Evolutionary conservation across 2,113 vertebrate genomes (phyloP).

Genomic region (Atrichornis clamosus): DNA sequence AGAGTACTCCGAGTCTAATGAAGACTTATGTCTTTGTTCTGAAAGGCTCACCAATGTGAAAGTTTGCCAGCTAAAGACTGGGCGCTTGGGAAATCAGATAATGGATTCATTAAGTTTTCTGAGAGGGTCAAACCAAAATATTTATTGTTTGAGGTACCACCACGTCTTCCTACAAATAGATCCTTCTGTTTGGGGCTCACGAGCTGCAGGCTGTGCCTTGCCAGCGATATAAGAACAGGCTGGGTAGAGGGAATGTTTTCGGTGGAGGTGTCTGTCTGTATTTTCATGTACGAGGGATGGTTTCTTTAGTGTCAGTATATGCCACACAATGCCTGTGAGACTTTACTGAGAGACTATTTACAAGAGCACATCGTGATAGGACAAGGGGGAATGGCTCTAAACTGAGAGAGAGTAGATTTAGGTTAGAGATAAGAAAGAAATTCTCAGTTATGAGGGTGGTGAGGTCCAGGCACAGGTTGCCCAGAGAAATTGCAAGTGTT

Average conservation of each 20-base stretch:
- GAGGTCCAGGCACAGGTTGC: not conserved
- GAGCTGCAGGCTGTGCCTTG: not conserved
- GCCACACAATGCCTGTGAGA: not conserved
- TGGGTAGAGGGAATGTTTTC: not conserved
- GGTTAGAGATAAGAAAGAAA: not conserved
- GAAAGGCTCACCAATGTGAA: not conserved
- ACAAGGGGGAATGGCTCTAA: not conserved
- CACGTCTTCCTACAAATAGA: not conserved
- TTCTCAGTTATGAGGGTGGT: rapidly evolving
- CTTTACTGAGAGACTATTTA: too few relatives aligned
- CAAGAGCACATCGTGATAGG: not conserved
- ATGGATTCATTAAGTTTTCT: not conserved
- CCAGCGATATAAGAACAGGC: not conserved
- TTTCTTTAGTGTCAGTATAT: not conserved
- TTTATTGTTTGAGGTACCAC: not conserved
- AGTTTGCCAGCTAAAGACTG: not conserved
- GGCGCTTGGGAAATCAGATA: not conserved
- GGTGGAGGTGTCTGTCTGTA: not conserved
- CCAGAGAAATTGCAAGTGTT: not conserved
- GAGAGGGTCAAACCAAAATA: not conserved
- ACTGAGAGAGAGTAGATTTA: not conserved
- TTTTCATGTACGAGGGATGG: not conserved
- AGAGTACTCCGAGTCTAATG: not conserved
- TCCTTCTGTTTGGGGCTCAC: not conserved
- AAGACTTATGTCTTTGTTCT: not conserved